Percentiles rank a stretch among this genome's conserved stretches.
Conservation (phyloP, 2,797 vertebrate species). For the Poecilia velifera region DNA sequence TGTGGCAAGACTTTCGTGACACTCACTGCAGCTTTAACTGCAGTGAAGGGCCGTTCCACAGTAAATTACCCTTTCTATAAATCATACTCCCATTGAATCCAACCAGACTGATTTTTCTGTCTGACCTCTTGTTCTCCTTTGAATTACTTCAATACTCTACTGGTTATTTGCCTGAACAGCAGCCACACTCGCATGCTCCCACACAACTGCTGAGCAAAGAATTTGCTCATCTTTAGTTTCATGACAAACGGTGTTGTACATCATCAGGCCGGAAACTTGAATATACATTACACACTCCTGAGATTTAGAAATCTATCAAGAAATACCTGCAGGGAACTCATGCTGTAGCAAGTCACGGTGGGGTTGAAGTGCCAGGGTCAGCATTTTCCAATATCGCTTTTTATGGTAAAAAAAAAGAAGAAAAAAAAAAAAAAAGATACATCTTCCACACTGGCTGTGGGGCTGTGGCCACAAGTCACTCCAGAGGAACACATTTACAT, state of each 20-base stretch:
- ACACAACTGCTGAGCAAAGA: slow-evolving; percentile 59
- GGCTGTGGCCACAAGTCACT: slow-evolving; percentile 6
- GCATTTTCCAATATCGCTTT: slow-evolving; percentile 49
- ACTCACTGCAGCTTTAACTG: background rate
- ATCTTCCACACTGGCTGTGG: slow-evolving; percentile 30
- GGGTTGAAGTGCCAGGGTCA: slow-evolving; percentile 37
- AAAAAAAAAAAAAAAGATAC: slow-evolving; percentile 6
- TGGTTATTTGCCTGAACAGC: slow-evolving; percentile 26
- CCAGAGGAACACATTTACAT: background rate
- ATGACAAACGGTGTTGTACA: slow-evolving; percentile 54
- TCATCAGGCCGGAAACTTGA: slow-evolving; percentile 44
- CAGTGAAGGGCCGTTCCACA: background rate
- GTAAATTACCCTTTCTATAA: background rate
- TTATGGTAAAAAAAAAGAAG: background rate
- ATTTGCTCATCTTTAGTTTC: slow-evolving; percentile 53
- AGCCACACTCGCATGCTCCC: slow-evolving; percentile 8
- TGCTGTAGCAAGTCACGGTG: slow-evolving; percentile 12
- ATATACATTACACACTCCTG: slow-evolving; percentile 55
- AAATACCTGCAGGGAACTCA: slow-evolving; percentile 39
- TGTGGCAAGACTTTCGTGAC: background rate
- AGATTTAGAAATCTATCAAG: slow-evolving; percentile 53
- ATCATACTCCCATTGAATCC: background rate
- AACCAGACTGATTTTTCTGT: background rate
- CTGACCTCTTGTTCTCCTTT: background rate
- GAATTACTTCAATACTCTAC: slow-evolving; percentile 4